Percentiles rank a stretch among this genome's conserved stretches.
phyloP scores from a whole-genome alignment of 2,797 vertebrate genomes.

The Notoglanidium macrostoma region DNA sequence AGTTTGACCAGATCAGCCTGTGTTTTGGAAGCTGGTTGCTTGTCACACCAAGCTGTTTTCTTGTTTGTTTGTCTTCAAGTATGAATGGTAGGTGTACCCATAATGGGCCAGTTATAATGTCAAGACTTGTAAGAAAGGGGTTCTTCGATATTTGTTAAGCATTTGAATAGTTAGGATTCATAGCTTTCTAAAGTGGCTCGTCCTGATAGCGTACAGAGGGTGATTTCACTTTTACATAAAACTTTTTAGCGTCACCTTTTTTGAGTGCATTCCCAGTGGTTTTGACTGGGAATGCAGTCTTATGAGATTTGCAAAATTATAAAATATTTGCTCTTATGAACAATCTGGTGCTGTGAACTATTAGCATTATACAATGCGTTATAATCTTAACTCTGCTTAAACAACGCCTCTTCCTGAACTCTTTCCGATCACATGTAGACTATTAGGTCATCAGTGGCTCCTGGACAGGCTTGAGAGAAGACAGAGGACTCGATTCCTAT shows the following conservation, averaged over 20 bases:
- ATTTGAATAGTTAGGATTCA: not conserved
- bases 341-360: not conserved
- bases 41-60: not conserved
- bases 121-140: not conserved
- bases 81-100: too few relatives aligned
- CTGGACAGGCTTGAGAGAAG: not conserved
- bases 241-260: not conserved
- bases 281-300: not conserved
- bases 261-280: not conserved
- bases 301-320: too few relatives aligned
- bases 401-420: conserved; percentile 2
- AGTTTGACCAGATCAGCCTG: not conserved
- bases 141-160: not conserved
- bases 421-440: conserved; percentile 49
- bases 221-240: too few relatives aligned
- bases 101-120: not conserved
- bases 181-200: not conserved
- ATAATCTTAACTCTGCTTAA: not conserved
- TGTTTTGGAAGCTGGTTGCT: not conserved
- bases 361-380: not conserved
- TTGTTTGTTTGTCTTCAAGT: not conserved
- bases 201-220: too few relatives aligned
- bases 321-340: not conserved
- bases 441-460: conserved; percentile 59
- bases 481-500: conserved; percentile 43